A percentile compares a stretch with the other conserved stretches of the same genome.
phyloP scores from a whole-genome alignment of 2,888 invertebrate genomes.

The Tipula confusa region DNA sequence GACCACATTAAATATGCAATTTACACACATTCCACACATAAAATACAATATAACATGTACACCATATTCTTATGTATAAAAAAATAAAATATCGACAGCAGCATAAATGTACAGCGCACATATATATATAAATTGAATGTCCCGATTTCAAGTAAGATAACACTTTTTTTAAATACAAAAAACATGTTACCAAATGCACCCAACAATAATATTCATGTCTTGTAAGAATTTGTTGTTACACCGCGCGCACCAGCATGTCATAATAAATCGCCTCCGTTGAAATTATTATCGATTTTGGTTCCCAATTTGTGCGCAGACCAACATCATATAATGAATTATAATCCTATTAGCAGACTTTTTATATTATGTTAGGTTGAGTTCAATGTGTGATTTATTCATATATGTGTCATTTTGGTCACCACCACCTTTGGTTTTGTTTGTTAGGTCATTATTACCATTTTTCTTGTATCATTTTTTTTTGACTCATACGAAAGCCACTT shows the following conservation, averaged over 20 bases:
- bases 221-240: background rate
- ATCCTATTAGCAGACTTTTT: background rate
- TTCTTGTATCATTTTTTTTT: background rate
- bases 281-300: background rate
- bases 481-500: background rate
- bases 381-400: background rate
- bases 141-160: background rate
- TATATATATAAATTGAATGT: background rate
- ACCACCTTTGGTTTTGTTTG: background rate
- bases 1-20: background rate
- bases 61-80: background rate
- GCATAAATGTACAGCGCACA: too few relatives aligned
- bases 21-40: background rate
- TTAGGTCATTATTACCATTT: background rate
- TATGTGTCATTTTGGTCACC: background rate
- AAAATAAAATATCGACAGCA: background rate
- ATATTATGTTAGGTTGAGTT: background rate
- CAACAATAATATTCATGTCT: background rate
- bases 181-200: constrained; percentile 6
- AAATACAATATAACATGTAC: background rate
- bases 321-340: background rate
- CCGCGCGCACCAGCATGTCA: background rate
- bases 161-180: background rate
- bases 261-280: constrained; percentile 7
- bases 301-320: background rate